Evolutionary conservation across 2,888 invertebrate genomes (phyloP).

Genomic region (Napeogenes sylphis): DNA sequence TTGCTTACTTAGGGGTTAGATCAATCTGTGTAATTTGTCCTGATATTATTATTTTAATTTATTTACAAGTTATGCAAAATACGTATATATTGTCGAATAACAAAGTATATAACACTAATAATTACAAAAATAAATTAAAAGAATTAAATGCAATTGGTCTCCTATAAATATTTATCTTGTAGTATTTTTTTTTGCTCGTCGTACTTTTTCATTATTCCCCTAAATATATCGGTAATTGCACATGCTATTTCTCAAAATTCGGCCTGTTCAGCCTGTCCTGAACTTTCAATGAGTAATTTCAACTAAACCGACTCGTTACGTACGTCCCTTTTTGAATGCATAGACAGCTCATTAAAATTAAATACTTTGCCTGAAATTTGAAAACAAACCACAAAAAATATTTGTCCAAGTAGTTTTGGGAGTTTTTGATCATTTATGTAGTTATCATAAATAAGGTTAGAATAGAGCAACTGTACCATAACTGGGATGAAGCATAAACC

Average conservation of each 20-base stretch:
- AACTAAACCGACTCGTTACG: constrained; percentile 29
- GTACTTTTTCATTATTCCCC: constrained; percentile 12
- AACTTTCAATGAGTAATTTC: constrained; percentile 37
- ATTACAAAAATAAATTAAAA: too few species aligned
- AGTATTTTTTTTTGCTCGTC: neutral
- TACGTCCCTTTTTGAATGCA: neutral
- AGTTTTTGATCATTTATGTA: neutral
- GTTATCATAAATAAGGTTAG: too few species aligned
- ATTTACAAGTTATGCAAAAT: too few species aligned
- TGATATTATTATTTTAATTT: too few species aligned
- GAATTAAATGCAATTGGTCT: too few species aligned
- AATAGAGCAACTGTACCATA: too few species aligned
- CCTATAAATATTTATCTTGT: too few species aligned
- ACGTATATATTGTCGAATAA: too few species aligned
- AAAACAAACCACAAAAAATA: neutral
- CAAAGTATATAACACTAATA: too few species aligned
- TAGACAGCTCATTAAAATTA: constrained; percentile 7
- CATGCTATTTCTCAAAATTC: constrained; percentile 29
- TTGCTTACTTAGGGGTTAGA: too few species aligned
- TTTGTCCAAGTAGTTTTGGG: neutral
- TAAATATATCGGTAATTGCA: constrained; percentile 28
- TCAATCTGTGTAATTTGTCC: too few species aligned
- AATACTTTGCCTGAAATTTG: neutral
- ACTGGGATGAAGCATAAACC: too few species aligned
- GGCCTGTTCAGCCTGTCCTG: constrained; percentile 13